Percentiles rank a stretch among this genome's conserved stretches.
phyloP scores from a whole-genome alignment of 2,113 vertebrate genomes.

The Sclerurus mexicanus region DNA sequence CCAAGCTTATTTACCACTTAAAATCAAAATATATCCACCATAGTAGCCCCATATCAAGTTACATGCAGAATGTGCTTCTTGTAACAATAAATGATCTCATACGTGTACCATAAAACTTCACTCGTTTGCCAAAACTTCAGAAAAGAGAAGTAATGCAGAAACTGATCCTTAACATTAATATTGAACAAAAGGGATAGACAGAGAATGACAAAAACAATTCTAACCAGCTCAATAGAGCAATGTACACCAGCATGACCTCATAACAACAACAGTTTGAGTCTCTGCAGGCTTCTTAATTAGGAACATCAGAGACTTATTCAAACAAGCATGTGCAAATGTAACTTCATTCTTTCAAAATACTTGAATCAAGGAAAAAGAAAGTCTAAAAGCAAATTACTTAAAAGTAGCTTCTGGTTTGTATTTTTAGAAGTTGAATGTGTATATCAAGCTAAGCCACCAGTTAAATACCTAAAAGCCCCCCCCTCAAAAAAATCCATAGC shows the following conservation, averaged over 20 bases:
- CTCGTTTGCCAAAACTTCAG: conserved; percentile 42
- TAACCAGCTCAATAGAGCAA: neutral
- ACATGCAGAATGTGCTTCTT: conserved; percentile 19
- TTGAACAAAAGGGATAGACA: neutral
- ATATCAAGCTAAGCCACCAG: neutral
- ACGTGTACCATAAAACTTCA: conserved; percentile 37
- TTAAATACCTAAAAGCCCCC: neutral
- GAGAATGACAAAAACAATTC: neutral
- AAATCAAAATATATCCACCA: conserved; percentile 22
- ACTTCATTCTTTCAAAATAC: neutral
- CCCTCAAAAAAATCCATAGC: rapidly evolving
- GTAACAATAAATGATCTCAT: conserved; percentile 60
- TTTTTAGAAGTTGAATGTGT: neutral
- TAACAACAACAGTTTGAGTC: neutral
- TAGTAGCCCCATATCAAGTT: conserved; percentile 41
- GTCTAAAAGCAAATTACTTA: neutral
- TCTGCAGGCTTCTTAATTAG: neutral
- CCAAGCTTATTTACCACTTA: conserved; percentile 37
- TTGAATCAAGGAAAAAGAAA: neutral
- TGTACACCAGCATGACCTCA: neutral
- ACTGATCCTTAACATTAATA: neutral
- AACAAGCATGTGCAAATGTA: neutral
- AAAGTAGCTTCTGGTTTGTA: neutral
- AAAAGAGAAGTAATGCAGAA: conserved; percentile 37
- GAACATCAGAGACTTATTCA: neutral